Evolutionary conservation across 92 coral and sea anemone species (phyloP).

Genomic region (Bergia puertoricense): DNA sequence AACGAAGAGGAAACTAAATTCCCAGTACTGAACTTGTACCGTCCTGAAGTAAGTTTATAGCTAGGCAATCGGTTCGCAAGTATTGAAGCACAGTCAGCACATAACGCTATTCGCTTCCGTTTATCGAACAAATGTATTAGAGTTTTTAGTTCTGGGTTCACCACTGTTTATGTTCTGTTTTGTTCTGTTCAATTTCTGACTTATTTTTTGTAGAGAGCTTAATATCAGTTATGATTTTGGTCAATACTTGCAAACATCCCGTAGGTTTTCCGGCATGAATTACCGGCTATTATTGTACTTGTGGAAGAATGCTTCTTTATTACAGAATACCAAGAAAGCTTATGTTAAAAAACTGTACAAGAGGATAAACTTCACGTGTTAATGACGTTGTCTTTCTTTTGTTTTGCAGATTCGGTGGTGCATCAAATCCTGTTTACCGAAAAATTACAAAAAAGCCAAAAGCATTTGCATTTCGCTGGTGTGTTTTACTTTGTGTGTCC

Average conservation of each 20-base stretch:
- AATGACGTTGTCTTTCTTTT: slow-evolving; percentile 4
- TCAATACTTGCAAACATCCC: background rate
- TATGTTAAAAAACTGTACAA: background rate
- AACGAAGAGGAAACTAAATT: no score
- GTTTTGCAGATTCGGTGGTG: background rate
- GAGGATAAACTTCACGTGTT: no score
- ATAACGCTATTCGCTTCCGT: no score
- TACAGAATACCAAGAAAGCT: background rate
- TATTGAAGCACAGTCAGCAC: no score
- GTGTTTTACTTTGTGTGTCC: background rate
- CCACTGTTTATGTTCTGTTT: no score
- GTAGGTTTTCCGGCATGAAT: background rate
- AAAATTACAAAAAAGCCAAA: slow-evolving; percentile 10
- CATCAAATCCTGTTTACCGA: slow-evolving; percentile 2
- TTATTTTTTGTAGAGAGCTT: no score
- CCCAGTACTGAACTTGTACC: no score
- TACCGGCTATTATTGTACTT: background rate
- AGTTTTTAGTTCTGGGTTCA: no score
- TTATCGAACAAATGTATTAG: no score
- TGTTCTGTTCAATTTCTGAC: no score
- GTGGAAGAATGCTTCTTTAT: background rate
- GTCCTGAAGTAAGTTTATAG: no score
- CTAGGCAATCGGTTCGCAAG: no score
- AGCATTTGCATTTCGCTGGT: slow-evolving; percentile 35
- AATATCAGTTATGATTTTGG: background rate